A percentile compares a stretch with the other conserved stretches of the same genome.
These are phyloP conservation scores for Slavum lentiscoides DNA, from an alignment of 2,888 invertebrate species.

Conservation along the genomic window DNA sequence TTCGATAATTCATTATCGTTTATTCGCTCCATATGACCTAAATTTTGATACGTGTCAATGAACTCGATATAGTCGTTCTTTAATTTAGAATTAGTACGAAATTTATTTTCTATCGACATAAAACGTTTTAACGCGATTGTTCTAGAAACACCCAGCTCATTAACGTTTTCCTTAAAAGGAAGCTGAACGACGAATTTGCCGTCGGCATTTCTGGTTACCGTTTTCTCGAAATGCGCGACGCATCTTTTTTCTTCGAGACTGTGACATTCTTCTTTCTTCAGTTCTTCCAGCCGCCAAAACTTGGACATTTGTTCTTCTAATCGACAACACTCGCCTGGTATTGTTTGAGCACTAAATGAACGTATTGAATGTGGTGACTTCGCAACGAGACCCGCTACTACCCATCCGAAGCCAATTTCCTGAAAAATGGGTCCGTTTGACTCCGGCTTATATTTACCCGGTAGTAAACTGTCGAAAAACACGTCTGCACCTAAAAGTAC, in stretches of 20 bases:
- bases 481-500: not conserved
- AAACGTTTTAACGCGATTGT: no score
- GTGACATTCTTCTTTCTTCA: not conserved
- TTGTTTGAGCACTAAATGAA: not conserved
- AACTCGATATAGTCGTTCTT: no score
- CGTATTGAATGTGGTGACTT: no score
- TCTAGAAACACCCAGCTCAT: no score
- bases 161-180: slow-evolving; percentile 16
- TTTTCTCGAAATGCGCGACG: not conserved
- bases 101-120: no score
- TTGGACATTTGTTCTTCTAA: not conserved
- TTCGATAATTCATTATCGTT: no score
- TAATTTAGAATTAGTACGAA: no score
- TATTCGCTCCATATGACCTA: no score
- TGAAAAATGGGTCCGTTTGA: not conserved
- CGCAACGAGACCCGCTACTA: not conserved
- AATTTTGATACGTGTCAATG: no score
- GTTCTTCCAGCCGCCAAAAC: not conserved
- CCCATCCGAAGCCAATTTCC: not conserved
- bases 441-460: not conserved
- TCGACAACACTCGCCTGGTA: no score
- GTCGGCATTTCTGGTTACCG: not conserved
- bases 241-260: slow-evolving; percentile 15
- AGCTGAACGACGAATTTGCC: slow-evolving; percentile 57
- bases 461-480: not conserved